A percentile compares a stretch with the other conserved stretches of the same genome.
These are phyloP conservation scores for Marisa cornuarietis DNA, from an alignment of 1,140 invertebrate species.

Conservation along the genomic window DNA sequence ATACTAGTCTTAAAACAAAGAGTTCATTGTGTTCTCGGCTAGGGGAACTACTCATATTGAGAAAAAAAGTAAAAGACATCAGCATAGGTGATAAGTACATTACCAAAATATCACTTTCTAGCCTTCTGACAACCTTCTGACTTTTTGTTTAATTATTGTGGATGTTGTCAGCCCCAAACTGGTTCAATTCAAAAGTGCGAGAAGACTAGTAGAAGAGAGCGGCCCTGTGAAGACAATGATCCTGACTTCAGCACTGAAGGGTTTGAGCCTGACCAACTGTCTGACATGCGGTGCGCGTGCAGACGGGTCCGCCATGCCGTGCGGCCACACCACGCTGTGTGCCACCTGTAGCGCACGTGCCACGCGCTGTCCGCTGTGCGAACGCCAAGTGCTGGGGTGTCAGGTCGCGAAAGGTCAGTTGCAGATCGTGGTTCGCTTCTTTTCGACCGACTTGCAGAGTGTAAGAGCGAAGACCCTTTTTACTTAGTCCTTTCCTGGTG, in stretches of 20 bases:
- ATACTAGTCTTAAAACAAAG: no score
- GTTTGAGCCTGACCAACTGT: background rate
- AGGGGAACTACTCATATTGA: background rate
- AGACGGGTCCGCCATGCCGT: background rate
- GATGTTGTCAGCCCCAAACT: background rate
- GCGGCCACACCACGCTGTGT: slow-evolving; percentile 8
- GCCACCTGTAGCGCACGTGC: background rate
- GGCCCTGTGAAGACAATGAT: background rate
- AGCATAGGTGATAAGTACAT: no score
- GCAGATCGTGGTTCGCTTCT: no score
- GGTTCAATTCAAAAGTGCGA: background rate
- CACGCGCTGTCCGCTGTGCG: slow-evolving; percentile 1
- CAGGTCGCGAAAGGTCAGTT: no score
- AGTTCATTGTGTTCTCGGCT: no score
- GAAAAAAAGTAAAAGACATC: background rate
- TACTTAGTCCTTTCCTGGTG: no score
- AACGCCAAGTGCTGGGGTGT: background rate
- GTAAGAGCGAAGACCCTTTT: no score
- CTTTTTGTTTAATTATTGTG: background rate
- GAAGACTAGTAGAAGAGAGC: background rate
- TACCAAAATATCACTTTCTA: background rate
- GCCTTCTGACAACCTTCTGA: no score
- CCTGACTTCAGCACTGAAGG: slow-evolving; percentile 1
- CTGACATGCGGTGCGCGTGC: background rate
- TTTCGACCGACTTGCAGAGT: no score